phyloP scores from a whole-genome alignment of 2,113 vertebrate species.

The Dromas ardeola region DNA sequence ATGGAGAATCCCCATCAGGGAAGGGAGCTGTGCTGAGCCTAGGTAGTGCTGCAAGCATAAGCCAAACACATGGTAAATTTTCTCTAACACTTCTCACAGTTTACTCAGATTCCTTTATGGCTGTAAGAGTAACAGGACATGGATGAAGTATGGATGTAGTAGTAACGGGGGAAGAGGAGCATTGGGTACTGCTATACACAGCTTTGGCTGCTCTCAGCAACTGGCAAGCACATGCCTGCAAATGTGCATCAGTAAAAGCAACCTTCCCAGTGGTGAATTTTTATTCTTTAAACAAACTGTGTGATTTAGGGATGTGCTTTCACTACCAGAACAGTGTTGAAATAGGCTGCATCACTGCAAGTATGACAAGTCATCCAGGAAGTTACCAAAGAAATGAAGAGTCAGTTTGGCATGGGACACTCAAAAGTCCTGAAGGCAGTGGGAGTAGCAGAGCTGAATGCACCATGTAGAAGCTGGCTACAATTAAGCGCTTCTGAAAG shows the following conservation, averaged over 20 bases:
- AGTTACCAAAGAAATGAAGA: not conserved
- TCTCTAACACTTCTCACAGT: rapidly evolving
- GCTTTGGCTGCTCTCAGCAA: not conserved
- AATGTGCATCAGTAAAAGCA: not conserved
- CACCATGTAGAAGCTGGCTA: rapidly evolving
- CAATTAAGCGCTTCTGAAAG: not conserved
- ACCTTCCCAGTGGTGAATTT: not conserved
- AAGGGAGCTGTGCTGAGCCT: not conserved
- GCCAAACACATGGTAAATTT: not conserved
- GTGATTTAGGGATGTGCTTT: not conserved
- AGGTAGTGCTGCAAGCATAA: not conserved
- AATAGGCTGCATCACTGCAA: not conserved
- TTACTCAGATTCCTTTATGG: rapidly evolving
- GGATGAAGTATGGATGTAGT: not conserved
- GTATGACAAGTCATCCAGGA: not conserved
- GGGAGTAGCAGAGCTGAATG: not conserved
- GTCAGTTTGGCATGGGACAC: not conserved
- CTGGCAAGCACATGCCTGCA: not conserved
- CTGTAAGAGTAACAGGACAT: not conserved
- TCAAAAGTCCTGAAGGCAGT: not conserved
- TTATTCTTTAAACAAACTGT: not conserved
- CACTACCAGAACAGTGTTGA: not conserved
- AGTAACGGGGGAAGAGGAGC: not conserved
- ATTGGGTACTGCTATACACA: rapidly evolving
- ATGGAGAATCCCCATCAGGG: rapidly evolving